Evolutionary conservation across 1,140 invertebrate genomes (phyloP).

Genomic region (Bactericera cockerelli): DNA sequence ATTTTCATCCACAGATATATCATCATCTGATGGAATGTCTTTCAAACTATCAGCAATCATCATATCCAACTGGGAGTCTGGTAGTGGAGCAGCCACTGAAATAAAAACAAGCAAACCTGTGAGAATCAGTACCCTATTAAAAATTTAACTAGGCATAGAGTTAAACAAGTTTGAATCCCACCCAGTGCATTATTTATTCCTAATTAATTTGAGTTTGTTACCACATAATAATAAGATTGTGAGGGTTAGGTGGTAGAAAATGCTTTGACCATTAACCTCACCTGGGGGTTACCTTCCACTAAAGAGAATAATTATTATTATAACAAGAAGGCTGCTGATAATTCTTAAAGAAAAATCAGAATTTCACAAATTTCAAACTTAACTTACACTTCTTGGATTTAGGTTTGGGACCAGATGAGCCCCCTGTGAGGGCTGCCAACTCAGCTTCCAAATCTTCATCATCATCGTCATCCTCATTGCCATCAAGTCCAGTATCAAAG

Average conservation of each 20-base stretch:
- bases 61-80: constrained; percentile 41
- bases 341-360: too few relatives aligned
- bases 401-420: constrained; percentile 21
- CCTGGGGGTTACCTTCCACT: too few relatives aligned
- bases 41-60: constrained; percentile 53
- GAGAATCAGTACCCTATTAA: neutral
- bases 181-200: too few relatives aligned
- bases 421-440: constrained; percentile 52
- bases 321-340: too few relatives aligned
- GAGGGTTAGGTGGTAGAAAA: too few relatives aligned
- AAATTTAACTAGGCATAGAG: neutral
- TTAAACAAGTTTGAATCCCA: too few relatives aligned
- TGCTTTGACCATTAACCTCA: too few relatives aligned
- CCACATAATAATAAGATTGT: too few relatives aligned
- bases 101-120: constrained; percentile 9
- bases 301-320: too few relatives aligned
- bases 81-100: constrained; percentile 23
- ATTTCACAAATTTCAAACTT: too few relatives aligned
- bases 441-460: constrained; percentile 73
- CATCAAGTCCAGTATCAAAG: constrained; percentile 36
- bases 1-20: constrained; percentile 42
- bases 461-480: constrained; percentile 36
- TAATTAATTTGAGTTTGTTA: too few relatives aligned
- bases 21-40: constrained; percentile 32
- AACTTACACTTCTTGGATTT: constrained; percentile 13